Evolutionary conservation across 2,797 vertebrate species (phyloP), one percentile per base, ranked within the genome.

Genomic region (Poecilia picta): DNA sequence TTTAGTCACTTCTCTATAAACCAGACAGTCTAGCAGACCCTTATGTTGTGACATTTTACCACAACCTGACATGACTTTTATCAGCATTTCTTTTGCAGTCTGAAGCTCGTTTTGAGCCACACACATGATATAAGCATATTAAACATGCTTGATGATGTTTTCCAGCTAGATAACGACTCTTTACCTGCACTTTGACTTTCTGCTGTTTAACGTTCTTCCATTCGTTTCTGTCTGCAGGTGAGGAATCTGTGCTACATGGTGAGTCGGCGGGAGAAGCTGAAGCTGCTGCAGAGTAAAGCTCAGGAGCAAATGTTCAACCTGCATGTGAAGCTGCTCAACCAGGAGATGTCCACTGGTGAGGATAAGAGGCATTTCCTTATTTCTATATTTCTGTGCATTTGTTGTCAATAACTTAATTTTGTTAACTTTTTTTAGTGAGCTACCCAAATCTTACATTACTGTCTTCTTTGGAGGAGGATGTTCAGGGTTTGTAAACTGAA

Each of bases 181-280:
- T 33, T 15, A 8, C 31, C 33, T 62, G 1, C 31, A 18, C 3
- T 11, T 12, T 33, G 3, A n/a, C 53, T n/a, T n/a, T 25, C 23
- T 43, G 66, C 39, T 3, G 64, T 41, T 8, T 11, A 5, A n/a
- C 41, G 5, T 68, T 2, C 39, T 41, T 43, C 13, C 10, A 15
- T n/a, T n/a, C 25, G 5, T 28, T 33, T 31, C 45, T 36, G n/a
- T 73, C 3, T 72, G 0, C 88, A 99, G 98, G 98, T 99, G 87
- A 97, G 98, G 89, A 99, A 99, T 89, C 89, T 99, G 89, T 99
- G 98, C 90, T 99, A 99, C 95, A 99, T 99, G 98, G 98, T 99
- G 91, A 98, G 97, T 93, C 97, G 98, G 33, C 95, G 98, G 90
- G 98, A 99, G 94, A 99, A 99, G 87, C 95, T 99, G 84, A 99